A percentile compares a stretch with the other conserved stretches of the same genome.
Evolutionary conservation across 2,113 vertebrate species (phyloP).

Genomic region (Ovibos moschatus): DNA sequence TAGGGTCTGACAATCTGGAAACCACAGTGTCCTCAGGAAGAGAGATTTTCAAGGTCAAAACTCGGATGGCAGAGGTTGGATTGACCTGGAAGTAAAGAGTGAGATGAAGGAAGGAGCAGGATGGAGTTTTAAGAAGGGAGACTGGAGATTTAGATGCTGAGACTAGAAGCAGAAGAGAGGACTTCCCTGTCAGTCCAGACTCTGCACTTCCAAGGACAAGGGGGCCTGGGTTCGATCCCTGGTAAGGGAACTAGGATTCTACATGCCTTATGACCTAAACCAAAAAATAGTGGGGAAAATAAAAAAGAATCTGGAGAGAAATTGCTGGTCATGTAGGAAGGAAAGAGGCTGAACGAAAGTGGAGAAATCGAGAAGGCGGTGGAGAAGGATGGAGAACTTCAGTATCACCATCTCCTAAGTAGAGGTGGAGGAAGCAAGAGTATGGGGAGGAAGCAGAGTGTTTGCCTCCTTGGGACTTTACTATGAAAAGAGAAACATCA

Average conservation of each 20-base stretch:
- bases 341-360: neutral
- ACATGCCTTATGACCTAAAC: neutral
- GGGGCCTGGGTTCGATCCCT: neutral
- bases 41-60: neutral
- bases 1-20: neutral
- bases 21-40: neutral
- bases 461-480: neutral
- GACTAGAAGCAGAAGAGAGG: neutral
- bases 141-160: neutral
- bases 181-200: neutral
- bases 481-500: accelerated
- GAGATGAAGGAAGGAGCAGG: neutral
- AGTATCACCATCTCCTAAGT: neutral
- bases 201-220: neutral
- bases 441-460: neutral
- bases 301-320: neutral
- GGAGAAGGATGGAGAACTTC: neutral
- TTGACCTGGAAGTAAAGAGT: neutral
- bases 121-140: neutral
- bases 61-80: neutral
- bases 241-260: neutral
- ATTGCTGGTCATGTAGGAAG: neutral
- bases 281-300: neutral
- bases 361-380: neutral
- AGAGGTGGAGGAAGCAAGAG: neutral